Percentiles rank a stretch among this genome's conserved stretches.
Evolutionary conservation across 2,888 invertebrate species (phyloP).

Genomic region (Metacarcinus magister): DNA sequence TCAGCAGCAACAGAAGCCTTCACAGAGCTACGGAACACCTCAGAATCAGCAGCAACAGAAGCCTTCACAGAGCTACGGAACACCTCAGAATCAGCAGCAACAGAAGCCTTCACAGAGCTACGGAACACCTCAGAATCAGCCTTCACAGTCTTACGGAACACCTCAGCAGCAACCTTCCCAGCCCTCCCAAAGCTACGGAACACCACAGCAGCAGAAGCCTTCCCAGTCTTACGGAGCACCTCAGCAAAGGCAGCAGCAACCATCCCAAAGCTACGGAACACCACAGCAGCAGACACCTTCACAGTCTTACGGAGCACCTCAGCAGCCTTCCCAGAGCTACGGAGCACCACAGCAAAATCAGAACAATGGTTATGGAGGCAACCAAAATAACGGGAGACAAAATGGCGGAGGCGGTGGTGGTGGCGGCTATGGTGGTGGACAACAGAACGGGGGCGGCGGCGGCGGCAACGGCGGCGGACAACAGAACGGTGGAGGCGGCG

Average conservation of each 20-base stretch:
- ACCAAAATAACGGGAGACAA: constrained; percentile 4
- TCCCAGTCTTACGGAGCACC: constrained; percentile 54
- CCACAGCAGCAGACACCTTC: constrained; percentile 63
- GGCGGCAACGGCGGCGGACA: not conserved
- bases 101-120: constrained; percentile 59
- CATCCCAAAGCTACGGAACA: constrained; percentile 59
- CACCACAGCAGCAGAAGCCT: constrained; percentile 36
- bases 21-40: constrained; percentile 69
- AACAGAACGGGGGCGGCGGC: constrained; percentile 12
- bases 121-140: constrained; percentile 61
- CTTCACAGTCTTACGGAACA: constrained; percentile 65
- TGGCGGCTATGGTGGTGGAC: not conserved
- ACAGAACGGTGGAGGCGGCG: not conserved
- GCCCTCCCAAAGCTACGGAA: constrained; percentile 61
- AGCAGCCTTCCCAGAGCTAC: constrained; percentile 60
- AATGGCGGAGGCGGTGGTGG: constrained; percentile 2
- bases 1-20: constrained; percentile 46
- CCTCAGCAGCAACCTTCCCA: constrained; percentile 54
- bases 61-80: constrained; percentile 66
- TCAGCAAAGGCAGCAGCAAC: constrained; percentile 6
- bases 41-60: constrained; percentile 55
- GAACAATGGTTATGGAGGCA: not conserved
- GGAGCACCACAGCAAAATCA: not conserved
- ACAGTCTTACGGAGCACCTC: constrained; percentile 64
- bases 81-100: constrained; percentile 65